Evolutionary conservation across 2,888 invertebrate species (phyloP).

Genomic region (Drosophila mettleri): DNA sequence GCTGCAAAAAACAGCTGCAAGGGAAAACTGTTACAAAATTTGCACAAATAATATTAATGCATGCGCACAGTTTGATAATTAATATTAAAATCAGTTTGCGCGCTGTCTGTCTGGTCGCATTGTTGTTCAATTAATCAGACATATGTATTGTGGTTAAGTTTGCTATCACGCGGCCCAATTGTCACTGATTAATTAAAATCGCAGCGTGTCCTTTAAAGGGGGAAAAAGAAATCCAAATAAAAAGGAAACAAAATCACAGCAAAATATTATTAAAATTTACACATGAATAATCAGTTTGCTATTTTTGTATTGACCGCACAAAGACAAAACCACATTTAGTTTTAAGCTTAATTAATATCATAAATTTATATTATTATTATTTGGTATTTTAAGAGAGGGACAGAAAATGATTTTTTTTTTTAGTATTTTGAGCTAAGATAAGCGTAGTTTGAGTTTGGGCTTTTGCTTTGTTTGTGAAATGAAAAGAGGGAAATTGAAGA

Average conservation of each 20-base stretch:
- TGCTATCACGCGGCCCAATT: slow-evolving; percentile 32
- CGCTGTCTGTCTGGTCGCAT: slow-evolving; percentile 51
- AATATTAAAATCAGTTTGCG: slow-evolving; percentile 62
- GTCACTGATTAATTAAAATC: slow-evolving; percentile 73
- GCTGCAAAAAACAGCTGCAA: slow-evolving; percentile 6
- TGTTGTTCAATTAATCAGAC: slow-evolving; percentile 70
- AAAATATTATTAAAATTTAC: slow-evolving; percentile 3
- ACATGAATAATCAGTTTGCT: background rate
- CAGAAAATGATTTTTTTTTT: too few species aligned
- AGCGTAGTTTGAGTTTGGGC: background rate
- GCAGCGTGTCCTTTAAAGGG: slow-evolving; percentile 4
- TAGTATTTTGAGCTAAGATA: background rate
- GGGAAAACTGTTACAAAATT: slow-evolving; percentile 26
- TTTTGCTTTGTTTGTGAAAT: too few species aligned
- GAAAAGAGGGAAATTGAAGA: too few species aligned
- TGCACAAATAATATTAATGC: slow-evolving; percentile 38
- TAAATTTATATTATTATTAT: slow-evolving; percentile 8
- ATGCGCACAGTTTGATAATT: slow-evolving; percentile 64
- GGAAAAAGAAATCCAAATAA: background rate
- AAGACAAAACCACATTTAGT: slow-evolving; percentile 12
- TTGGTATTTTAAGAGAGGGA: too few species aligned
- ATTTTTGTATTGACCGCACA: slow-evolving; percentile 18
- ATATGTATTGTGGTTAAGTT: slow-evolving; percentile 46
- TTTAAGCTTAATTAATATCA: slow-evolving; percentile 20
- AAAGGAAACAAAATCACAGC: background rate